phyloP scores from a whole-genome alignment of 2,797 vertebrate genomes.

The Danionella dracula region DNA sequence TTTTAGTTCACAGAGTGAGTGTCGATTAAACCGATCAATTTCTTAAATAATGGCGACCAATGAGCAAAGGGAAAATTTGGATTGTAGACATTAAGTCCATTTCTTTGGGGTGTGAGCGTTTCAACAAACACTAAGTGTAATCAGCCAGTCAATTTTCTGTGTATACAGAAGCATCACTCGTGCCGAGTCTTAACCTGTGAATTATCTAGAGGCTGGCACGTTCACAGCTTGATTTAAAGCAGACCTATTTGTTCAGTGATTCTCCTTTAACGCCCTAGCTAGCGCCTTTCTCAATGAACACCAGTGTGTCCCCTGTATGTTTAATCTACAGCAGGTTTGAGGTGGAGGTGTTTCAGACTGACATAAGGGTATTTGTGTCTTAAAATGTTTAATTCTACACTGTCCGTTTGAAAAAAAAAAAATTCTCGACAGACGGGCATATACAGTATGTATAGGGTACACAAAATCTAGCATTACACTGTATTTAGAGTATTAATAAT shows the following conservation, averaged over 20 bases:
- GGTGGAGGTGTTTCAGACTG: neutral
- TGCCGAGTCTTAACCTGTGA: constrained; percentile 24
- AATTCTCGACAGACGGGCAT: too few species aligned
- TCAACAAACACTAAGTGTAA: neutral
- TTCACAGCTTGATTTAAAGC: constrained; percentile 25
- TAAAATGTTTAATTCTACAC: too few species aligned
- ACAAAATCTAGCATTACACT: too few species aligned
- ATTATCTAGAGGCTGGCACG: constrained; percentile 26
- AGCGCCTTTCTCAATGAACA: constrained; percentile 32
- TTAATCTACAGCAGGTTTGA: neutral
- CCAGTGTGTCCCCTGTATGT: constrained; percentile 14
- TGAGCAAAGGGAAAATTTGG: constrained; percentile 45
- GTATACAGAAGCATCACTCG: constrained; percentile 25
- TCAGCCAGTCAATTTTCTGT: constrained; percentile 28
- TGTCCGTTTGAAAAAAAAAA: too few species aligned
- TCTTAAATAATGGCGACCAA: constrained; percentile 46
- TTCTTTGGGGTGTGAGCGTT: constrained; percentile 33
- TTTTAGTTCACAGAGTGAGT: constrained; percentile 37
- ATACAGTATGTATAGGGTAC: too few species aligned
- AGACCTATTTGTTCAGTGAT: constrained; percentile 32
- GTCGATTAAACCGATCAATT: constrained; percentile 44
- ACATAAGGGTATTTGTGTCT: neutral
- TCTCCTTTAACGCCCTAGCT: neutral
- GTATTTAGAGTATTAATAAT: too few species aligned
- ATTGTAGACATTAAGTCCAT: constrained; percentile 44